Evolutionary conservation across 2,113 vertebrate genomes (phyloP), one percentile per base, ranked within the genome.

Genomic region (Laticauda colubrina): DNA sequence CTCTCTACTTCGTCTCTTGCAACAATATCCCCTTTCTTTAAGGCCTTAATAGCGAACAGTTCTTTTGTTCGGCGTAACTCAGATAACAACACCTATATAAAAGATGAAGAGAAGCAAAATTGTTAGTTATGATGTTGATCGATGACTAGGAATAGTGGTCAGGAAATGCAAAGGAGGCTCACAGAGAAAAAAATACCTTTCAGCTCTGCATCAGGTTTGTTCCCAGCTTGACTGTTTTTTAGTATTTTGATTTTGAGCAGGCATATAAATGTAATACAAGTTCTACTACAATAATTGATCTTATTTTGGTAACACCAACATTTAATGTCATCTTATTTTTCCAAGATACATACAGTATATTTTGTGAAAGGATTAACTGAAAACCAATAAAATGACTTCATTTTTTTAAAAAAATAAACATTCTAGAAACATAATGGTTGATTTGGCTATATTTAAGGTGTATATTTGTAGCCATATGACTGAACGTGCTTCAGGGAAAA

Each of bases 21-120:
- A 0, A 99, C 99, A 39, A 99, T 99, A 95, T 99, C 99, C 93
- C 99, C 99, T 98, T 99, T 99, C 97, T 99, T 99, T 98, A 99
- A 98, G 94, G 99, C 99, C 98, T 99, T 99, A 97, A 99, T 99
- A 92, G 99, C 99, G 97, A 99, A 99, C 98, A 99, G 99, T 97
- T 99, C 99, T 0, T 99, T 99, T 94, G 99, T 99, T 96, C 98
- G 98, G 97, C 98, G 99, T 96, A 99, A 99, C 96, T 99, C 99
- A 11, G 99, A 98, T 95, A 99, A 96, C 96, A 99, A 97, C 96
- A 99, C 99, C 99, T 99, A 94, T 97, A 94, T 88, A 87, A 95
- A 64, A 96, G 57, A 64, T 12, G 10, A 89, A 48, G 24, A 57
- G 15, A 57, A 90, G 21, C 21, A n/a, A 85, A 55, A 12, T 39